These are phyloP conservation scores for Eufriesea mexicana DNA, from an alignment of 1,140 invertebrate species.

Conservation along the genomic window DNA sequence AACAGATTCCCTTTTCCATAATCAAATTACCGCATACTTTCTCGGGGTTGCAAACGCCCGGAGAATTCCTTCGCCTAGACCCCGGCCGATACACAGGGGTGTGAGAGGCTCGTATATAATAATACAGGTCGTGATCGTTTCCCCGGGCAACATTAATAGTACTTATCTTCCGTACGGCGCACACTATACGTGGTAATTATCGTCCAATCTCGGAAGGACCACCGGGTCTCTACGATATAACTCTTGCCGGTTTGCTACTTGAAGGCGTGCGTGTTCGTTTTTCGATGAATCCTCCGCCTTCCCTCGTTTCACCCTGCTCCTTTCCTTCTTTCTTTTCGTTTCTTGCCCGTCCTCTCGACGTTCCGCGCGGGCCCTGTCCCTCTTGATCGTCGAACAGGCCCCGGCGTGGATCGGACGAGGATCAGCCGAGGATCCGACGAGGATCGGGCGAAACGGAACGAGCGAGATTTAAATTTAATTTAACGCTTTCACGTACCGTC, in stretches of 20 bases:
- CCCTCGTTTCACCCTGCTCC: neutral
- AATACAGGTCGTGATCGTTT: slow-evolving; percentile 65
- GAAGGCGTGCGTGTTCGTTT: slow-evolving; percentile 58
- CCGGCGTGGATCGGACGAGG: too few relatives aligned
- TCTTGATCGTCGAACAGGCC: too few relatives aligned
- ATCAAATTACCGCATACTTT: neutral
- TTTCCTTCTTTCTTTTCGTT: neutral
- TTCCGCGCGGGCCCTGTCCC: neutral
- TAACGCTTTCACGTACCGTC: slow-evolving; percentile 67
- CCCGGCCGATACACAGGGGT: neutral
- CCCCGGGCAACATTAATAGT: slow-evolving; percentile 66
- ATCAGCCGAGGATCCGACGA: neutral
- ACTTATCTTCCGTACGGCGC: slow-evolving; percentile 64
- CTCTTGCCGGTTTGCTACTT: slow-evolving; percentile 67
- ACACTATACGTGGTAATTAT: slow-evolving; percentile 69
- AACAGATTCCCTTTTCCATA: too few relatives aligned
- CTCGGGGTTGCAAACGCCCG: neutral
- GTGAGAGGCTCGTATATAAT: slow-evolving; percentile 59
- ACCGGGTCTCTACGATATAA: slow-evolving; percentile 66
- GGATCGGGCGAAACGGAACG: neutral
- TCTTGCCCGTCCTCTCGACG: neutral
- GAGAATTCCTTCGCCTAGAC: slow-evolving; percentile 8
- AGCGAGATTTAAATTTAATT: slow-evolving; percentile 65
- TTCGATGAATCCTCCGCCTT: slow-evolving; percentile 10
- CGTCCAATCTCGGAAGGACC: slow-evolving; percentile 68